These are phyloP conservation scores for Zeuzera pyrina DNA, from an alignment of 2,888 invertebrate genomes.

Conservation along the genomic window DNA sequence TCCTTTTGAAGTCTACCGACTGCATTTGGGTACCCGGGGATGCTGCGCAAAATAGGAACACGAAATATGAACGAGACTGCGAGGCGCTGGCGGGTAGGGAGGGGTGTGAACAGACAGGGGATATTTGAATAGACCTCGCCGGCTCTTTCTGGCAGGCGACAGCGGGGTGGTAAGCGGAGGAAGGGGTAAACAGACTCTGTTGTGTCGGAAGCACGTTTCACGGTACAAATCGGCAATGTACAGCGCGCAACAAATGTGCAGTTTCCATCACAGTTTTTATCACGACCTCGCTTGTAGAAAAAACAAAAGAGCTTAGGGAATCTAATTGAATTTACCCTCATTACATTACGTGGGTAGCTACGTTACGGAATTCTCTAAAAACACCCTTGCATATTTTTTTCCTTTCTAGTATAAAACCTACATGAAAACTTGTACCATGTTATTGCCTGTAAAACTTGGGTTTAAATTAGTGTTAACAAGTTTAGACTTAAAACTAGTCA, in stretches of 20 bases:
- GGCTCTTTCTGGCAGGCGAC: slow-evolving; percentile 45
- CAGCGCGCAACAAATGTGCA: slow-evolving; percentile 60
- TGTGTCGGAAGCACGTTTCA: slow-evolving; percentile 63
- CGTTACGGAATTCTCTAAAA: too few relatives aligned
- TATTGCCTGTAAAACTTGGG: too few relatives aligned
- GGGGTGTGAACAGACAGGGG: slow-evolving; percentile 66
- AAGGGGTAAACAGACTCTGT: slow-evolving; percentile 43
- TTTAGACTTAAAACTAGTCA: too few relatives aligned
- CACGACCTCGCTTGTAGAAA: slow-evolving; percentile 33
- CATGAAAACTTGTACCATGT: too few relatives aligned
- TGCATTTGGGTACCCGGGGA: slow-evolving; percentile 70
- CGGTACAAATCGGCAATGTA: slow-evolving; percentile 62
- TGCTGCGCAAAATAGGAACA: slow-evolving; percentile 75
- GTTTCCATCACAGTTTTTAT: slow-evolving; percentile 56
- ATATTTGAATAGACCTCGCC: slow-evolving; percentile 68
- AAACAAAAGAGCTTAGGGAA: slow-evolving; percentile 49
- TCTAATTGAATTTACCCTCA: slow-evolving; percentile 65
- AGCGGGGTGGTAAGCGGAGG: slow-evolving; percentile 27
- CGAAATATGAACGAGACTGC: slow-evolving; percentile 74
- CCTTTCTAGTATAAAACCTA: too few relatives aligned
- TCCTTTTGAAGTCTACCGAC: slow-evolving; percentile 60
- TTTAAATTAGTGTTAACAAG: too few relatives aligned
- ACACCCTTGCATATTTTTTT: too few relatives aligned
- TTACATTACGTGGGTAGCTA: too few relatives aligned
- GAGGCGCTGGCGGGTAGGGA: slow-evolving; percentile 70